Conservation (phyloP, 2,888 invertebrate genomes). For the Lochmaea capreae region DNA sequence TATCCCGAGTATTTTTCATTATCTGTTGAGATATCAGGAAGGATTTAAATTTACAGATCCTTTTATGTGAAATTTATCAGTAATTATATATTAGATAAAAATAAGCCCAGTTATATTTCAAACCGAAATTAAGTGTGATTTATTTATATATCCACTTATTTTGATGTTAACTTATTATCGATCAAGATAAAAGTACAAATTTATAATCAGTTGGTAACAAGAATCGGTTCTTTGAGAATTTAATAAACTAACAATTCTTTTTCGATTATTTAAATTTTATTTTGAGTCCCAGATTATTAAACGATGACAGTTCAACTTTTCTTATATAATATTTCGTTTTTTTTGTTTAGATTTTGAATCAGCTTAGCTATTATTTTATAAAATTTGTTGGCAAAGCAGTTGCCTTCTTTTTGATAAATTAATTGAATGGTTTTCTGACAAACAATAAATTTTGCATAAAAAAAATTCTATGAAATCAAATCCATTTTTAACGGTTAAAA, state of each 20-base stretch:
- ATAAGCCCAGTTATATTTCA: not conserved
- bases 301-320: not conserved
- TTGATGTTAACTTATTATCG: not conserved
- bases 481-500: too few species aligned
- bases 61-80: not conserved
- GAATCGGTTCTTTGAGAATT: not conserved
- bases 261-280: too few species aligned
- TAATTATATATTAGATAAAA: not conserved
- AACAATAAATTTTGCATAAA: too few species aligned
- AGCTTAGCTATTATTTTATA: not conserved
- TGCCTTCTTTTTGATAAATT: not conserved
- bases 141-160: not conserved
- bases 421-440: not conserved
- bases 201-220: not conserved
- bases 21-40: too few species aligned
- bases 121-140: not conserved
- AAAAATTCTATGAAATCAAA: too few species aligned
- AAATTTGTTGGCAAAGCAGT: not conserved
- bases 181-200: not conserved
- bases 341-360: constrained; percentile 5
- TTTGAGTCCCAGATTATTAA: not conserved
- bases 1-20: too few species aligned
- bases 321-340: not conserved
- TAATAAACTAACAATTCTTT: too few species aligned
- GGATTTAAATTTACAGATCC: not conserved